Evolutionary conservation across 2,797 vertebrate genomes (phyloP).

Genomic region (Eulemur coronatus): DNA sequence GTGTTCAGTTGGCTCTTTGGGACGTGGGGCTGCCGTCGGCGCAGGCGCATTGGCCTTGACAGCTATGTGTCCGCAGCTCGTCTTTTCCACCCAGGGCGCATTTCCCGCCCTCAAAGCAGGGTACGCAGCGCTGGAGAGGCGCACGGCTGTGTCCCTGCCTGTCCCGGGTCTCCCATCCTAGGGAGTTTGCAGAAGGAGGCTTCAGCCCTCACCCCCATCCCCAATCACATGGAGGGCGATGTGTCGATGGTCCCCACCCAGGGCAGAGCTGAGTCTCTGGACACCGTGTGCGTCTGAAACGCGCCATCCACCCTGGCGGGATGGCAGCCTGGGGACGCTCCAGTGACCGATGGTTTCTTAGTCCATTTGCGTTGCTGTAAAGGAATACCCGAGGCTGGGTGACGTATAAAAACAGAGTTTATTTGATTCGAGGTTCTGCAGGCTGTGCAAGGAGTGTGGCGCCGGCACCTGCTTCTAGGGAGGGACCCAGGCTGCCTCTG

Average conservation of each 20-base stretch:
- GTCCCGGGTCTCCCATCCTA: accelerated
- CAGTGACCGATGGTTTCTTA: not conserved
- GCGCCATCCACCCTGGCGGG: accelerated
- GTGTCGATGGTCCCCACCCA: accelerated
- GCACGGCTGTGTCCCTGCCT: accelerated
- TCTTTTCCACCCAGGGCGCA: accelerated
- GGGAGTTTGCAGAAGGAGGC: not conserved
- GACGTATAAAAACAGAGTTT: not conserved
- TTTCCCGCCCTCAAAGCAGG: accelerated
- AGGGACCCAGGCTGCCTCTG: not conserved
- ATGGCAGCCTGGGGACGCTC: not conserved
- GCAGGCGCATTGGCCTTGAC: accelerated
- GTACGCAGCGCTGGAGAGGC: accelerated
- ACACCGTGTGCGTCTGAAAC: accelerated
- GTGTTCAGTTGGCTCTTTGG: accelerated
- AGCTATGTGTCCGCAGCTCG: no score
- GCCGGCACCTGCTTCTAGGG: not conserved
- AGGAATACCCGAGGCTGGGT: not conserved
- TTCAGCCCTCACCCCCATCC: accelerated
- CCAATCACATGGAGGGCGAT: accelerated
- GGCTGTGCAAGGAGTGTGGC: not conserved
- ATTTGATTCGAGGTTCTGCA: not conserved
- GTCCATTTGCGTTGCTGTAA: not conserved
- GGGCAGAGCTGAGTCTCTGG: not conserved
- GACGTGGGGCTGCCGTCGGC: not conserved